Evolutionary conservation across 2,113 vertebrate genomes (phyloP), one percentile per base, ranked within the genome.

Genomic region (Neolamprologus kungweensis): DNA sequence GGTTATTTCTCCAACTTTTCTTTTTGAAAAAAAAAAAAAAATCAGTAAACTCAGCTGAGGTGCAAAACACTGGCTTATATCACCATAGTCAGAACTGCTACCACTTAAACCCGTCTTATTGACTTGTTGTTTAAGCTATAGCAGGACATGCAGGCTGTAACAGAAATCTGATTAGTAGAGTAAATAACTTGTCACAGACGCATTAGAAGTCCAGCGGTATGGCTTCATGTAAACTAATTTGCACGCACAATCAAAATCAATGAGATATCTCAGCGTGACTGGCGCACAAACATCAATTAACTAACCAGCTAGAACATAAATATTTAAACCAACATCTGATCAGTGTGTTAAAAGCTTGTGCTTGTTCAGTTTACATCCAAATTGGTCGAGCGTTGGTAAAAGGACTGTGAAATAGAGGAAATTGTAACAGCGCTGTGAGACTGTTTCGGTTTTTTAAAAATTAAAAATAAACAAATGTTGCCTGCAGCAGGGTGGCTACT

Each of bases 161-260:
- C 21, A 78, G 42, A 78, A 78, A 13, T 73, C 63, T 78, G 45
- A 78, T 78, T 78, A 51, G 26, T 1, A 33, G 26, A 78, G 45
- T 78, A 51, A 78, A 78, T 78, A 51, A 31, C 71, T 78, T 0
- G 16, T 78, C 73, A 78, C 45, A 12, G 17, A n/a, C 26, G 4
- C 26, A 51, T 51, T 78, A 50, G 40, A 50, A 78, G 73, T 78
- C 45, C 73, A 33, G 26, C 10, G 2, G 73, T 78, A 51, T 78
- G 10, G 45, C 45, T 78, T 78, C 73, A 33, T 78, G 45, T 51
- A 78, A 78, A 78, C 45, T 78, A 78, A 78, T 78, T 78, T 78
- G 26, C 73, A 51, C 40, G 14, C 33, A 71, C n/a, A 65, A 57
- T 80, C 57, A 84, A 88, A 85, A 81, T 10, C 82, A 85, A 53